A percentile compares a stretch with the other conserved stretches of the same genome.
phyloP scores from a whole-genome alignment of 2,888 invertebrate species.

The Pachydiplax longipennis region DNA sequence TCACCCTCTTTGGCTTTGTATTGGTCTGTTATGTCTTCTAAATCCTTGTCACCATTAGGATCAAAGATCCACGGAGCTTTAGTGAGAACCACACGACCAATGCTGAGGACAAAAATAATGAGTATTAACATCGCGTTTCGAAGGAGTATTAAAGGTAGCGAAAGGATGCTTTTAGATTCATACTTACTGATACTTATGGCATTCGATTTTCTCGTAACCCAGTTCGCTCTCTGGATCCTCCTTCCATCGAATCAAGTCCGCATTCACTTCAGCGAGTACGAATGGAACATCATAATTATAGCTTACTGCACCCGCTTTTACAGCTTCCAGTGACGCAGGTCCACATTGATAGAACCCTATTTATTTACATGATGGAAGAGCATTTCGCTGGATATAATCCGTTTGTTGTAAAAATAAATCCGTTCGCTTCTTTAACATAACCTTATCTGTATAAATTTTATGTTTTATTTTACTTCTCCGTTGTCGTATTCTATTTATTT shows the following conservation, averaged over 20 bases:
- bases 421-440: not conserved
- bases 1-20: conserved; percentile 77
- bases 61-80: conserved; percentile 77
- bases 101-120: conserved; percentile 61
- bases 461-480: no score
- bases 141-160: not conserved
- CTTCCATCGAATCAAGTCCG: conserved; percentile 82
- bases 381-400: not conserved
- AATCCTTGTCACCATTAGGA: conserved; percentile 74
- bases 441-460: no score
- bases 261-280: conserved; percentile 83
- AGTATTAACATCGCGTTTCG: not conserved
- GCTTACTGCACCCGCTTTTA: conserved; percentile 78
- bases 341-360: conserved; percentile 76
- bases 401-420: not conserved
- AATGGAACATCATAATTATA: conserved; percentile 78
- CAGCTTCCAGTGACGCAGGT: conserved; percentile 79
- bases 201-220: conserved; percentile 73
- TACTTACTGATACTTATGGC: conserved; percentile 77
- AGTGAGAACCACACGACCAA: conserved; percentile 77
- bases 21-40: conserved; percentile 71
- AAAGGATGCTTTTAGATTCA: not conserved
- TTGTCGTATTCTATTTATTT: no score
- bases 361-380: not conserved
- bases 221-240: conserved; percentile 69